Evolutionary conservation across 1,140 invertebrate species (phyloP), one percentile per base, ranked within the genome.

Genomic region (Callitettix versicolor): DNA sequence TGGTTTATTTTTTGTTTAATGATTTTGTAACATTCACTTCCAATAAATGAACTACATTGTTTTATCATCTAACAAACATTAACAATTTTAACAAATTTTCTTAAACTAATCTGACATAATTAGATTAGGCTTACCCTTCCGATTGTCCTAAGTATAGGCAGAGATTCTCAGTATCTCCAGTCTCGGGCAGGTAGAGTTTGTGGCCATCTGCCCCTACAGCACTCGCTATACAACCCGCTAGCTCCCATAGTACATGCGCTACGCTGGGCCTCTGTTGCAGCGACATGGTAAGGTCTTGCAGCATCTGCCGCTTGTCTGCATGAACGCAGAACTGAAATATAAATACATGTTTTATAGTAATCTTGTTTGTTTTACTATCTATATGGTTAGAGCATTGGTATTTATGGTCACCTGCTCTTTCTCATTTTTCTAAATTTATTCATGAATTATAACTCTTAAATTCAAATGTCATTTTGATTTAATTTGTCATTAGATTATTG

Each of bases 221-320:
- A 41, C 77, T 73, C 18, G 72, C 74, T 48, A 82, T 78, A 64
- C 79, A 82, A 15, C 68, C 69, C 0, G 76, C 73, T 42, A 83
- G 62, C 67, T 82, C 80, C 65, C 73, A 75, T n/a, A 82, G 65
- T 2, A 81, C 77, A 33, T 76, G 70, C 30, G 70, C 67, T 62
- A 75, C 76, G 40, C 73, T 76, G 2, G 73, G 76, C 34, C 70
- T 68, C 17, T 68, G 60, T 59, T 79, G 73, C 3, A 81, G 64
- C 12, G 74, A 76, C 18, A 73, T 69, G 2, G 78, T 79, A 36
- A 82, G 62, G 50, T 79, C 77, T 58, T 78, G 73, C 22, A 81
- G 67, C 74, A 81, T 78, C 60, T 78, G 73, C 22, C 78, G 67
- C 64, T 80, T 80, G 65, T 80, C 78, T 3, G 77, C 75, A 55